Base-by-base conservation (phyloP, 2,888 invertebrate species). In the Macrosoma leucophasiata region DNA sequence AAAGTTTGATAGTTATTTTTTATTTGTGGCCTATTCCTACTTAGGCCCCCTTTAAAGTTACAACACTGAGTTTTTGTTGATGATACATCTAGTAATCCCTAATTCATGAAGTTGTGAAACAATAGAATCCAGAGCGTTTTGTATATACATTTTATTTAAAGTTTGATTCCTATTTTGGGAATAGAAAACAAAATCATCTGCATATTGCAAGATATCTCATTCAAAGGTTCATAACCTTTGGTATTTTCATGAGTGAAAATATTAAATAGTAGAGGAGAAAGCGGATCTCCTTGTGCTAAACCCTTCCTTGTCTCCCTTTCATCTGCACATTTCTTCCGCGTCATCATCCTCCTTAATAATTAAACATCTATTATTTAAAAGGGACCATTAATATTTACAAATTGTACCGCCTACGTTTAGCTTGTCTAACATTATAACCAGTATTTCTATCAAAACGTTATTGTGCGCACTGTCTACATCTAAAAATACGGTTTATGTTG, bases 251-350 rank as follows among this genome's bases (percentile, higher is more conserved):
- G n/a, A n/a, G 43, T 40, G 2, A 33, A 25, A 13, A 39, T 29
- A 15, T 44, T 41, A 11, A 44, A 41, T 5, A 43, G 21, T 14
- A 39, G 15, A 4, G 43, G 43, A 12, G 43, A 35, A n/a, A 40
- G 20, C 13, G 40, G 40, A 19, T 43, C 43, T 7, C 40, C 43
- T 18, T 43, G 35, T 3, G 37, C 34, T 19, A n/a, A n/a, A n/a
- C n/a, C n/a, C n/a, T n/a, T n/a, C n/a, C n/a, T n/a, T n/a, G n/a
- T n/a, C n/a, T n/a, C n/a, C n/a, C n/a, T n/a, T n/a, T n/a, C n/a
- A n/a, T n/a, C n/a, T n/a, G n/a, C n/a, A n/a, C n/a, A n/a, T n/a
- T n/a, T n/a, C n/a, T n/a, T n/a, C n/a, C n/a, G n/a, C 19, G 7
- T 18, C 22, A 35, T 33, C 21, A 21, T 22, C 32, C 28, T 28